Percentiles rank a stretch among this genome's conserved stretches.
Conservation (phyloP, 37 sponge, comb jelly and placozoan genomes). For the Geodia barretti region DNA sequence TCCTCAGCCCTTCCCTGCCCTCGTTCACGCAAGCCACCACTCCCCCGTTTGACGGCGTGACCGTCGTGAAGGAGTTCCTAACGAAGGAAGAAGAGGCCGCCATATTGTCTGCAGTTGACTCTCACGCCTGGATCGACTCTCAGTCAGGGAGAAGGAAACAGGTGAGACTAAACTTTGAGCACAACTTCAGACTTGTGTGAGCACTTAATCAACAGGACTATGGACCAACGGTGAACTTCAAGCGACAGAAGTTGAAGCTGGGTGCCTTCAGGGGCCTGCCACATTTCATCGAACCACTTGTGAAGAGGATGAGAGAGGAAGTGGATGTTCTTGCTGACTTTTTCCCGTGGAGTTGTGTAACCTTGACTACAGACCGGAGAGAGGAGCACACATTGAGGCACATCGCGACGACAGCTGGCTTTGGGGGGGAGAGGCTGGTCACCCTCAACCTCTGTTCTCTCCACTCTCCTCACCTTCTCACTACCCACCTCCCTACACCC, state of each 20-base stretch:
- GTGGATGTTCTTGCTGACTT: constrained; percentile 51
- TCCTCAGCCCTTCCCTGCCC: background rate
- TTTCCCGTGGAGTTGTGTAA: constrained; percentile 92
- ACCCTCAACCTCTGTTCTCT: constrained; percentile 88
- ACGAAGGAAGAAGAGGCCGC: constrained; percentile 62
- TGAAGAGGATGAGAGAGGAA: constrained; percentile 33
- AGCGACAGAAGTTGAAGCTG: constrained; percentile 79
- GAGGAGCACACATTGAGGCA: constrained; percentile 92
- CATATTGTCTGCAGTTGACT: constrained; percentile 59
- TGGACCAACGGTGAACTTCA: constrained; percentile 97
- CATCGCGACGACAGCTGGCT: constrained; percentile 96
- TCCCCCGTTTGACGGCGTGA: constrained; percentile 55
- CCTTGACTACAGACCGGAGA: constrained; percentile 80
- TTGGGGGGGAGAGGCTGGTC: constrained; percentile 94
- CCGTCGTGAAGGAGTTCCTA: constrained; percentile 74
- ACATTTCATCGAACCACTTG: constrained; percentile 52
- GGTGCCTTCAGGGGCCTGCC: constrained; percentile 91
- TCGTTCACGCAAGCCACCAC: background rate
- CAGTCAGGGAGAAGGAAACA: constrained; percentile 95
- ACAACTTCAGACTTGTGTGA: background rate
- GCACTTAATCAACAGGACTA: constrained; percentile 70
- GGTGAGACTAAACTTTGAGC: constrained; percentile 27
- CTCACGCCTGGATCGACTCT: constrained; percentile 75
- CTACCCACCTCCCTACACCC: background rate
- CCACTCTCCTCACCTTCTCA: constrained; percentile 81